Evolutionary conservation across 2,888 invertebrate species (phyloP), one percentile per base, ranked within the genome.

Genomic region (Tenthredo distinguenda): DNA sequence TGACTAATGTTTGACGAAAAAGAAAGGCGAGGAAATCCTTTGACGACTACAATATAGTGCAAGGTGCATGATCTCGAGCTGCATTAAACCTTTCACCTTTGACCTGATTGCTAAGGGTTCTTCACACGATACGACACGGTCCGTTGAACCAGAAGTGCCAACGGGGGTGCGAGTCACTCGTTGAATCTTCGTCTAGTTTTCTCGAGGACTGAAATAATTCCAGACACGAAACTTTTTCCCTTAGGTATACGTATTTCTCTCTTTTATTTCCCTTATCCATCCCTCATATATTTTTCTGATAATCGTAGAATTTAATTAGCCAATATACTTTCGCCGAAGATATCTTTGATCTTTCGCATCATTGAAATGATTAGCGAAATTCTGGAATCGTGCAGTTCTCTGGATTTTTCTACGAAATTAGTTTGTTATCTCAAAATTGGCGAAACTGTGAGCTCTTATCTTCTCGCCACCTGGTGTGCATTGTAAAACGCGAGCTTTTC

Each of bases 71-170:
- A 47, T 31, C 40, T 77, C 50, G n/a, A 77, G 77, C 18, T 55
- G 77, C 55, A 77, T 77, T 77, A 55, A 77, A 55, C 77, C 31
- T 50, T 77, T 77, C 26, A 77, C 77, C 77, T 77, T 77, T 77
- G 77, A 77, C 77, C 77, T 34, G 77, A 26, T 18, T 34, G 34
- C 55, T 81, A 50, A 81, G 58, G 62, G 81, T 62, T 77, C 77
- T 77, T 34, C 50, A 55, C 77, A 18, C 74, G 40, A 74, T 47
- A 50, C 31, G 31, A 15, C 50, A n/a, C 15, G 55, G 50, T 34
- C 50, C 77, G 77, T 77, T 81, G 37, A 81, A 37, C 58, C 62
- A 62, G 81, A 81, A 62, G 40, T 62, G 50, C 79, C 58, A 5
- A 76, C 68, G 68, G 55, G 47, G 55, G 50, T 50, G 34, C 34